Evolutionary conservation across 2,888 invertebrate genomes (phyloP).

Genomic region (Electrophaes corylata): DNA sequence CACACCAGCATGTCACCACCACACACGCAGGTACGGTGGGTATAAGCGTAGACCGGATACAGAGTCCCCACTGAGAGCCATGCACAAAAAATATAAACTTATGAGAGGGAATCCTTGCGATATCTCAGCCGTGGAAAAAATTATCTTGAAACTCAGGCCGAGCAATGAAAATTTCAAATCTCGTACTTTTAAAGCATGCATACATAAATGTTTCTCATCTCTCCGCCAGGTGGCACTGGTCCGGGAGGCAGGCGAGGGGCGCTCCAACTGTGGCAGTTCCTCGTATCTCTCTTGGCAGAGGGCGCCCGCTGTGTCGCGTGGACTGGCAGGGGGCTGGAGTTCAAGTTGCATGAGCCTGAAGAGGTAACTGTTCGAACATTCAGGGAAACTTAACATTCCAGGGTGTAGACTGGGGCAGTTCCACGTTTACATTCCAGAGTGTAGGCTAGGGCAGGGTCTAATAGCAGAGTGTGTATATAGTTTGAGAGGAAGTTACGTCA

Average conservation of each 20-base stretch:
- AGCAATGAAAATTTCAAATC: neutral
- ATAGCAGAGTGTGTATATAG: no score
- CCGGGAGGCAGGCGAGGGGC: conserved; percentile 88
- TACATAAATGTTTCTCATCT: neutral
- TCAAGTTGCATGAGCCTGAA: conserved; percentile 97
- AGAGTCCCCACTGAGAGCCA: no score
- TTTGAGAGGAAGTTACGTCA: no score
- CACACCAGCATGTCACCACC: conserved; percentile 65
- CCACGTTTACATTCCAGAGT: no score
- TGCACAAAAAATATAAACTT: no score
- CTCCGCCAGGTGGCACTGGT: conserved; percentile 11
- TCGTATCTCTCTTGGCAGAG: conserved; percentile 90
- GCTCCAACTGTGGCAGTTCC: conserved; percentile 97
- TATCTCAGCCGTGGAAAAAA: no score
- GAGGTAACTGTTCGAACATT: conserved; percentile 83
- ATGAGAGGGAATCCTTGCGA: no score
- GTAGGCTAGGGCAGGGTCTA: no score
- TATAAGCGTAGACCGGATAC: no score
- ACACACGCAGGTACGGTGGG: conserved; percentile 61
- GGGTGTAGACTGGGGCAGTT: neutral
- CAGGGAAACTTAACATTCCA: neutral
- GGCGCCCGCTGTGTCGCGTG: conserved; percentile 94
- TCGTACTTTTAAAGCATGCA: neutral
- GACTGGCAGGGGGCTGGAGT: conserved; percentile 98
- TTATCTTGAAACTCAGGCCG: no score